Percentiles rank a stretch among this genome's conserved stretches.
phyloP scores from a whole-genome alignment of 2,113 vertebrate genomes.

The Dasyurus viverrinus region DNA sequence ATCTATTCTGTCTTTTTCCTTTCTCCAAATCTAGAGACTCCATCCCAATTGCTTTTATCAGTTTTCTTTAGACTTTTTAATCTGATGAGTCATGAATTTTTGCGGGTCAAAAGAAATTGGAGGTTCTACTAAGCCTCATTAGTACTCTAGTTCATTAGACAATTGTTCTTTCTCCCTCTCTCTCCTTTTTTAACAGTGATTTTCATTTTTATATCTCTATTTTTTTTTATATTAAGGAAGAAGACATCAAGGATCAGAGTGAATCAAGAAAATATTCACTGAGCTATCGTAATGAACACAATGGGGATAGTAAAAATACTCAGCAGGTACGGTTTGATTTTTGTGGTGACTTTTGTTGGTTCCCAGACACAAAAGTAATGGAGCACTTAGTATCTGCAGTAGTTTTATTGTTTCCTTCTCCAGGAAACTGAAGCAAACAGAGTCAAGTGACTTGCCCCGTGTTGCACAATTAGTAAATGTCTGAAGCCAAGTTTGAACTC shows the following conservation, averaged over 20 bases:
- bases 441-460: no score
- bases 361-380: background rate
- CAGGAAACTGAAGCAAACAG: no score
- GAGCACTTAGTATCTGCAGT: background rate
- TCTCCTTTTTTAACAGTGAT: constrained; percentile 2
- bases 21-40: background rate
- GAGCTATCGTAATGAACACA: constrained; percentile 54
- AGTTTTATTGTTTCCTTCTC: no score
- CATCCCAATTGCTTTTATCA: background rate
- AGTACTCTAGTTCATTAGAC: background rate
- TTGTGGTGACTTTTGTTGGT: fast-evolving
- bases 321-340: constrained; percentile 58
- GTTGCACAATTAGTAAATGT: no score
- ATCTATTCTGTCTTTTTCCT: background rate
- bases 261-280: background rate
- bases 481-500: no score
- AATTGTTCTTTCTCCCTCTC: background rate
- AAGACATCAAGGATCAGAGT: constrained; percentile 31
- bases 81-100: background rate
- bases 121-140: background rate
- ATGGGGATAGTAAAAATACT: background rate
- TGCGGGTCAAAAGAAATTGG: background rate
- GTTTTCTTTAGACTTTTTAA: background rate
- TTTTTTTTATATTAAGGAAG: constrained; percentile 22
- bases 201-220: constrained; percentile 54